Percentiles rank a stretch among this genome's conserved stretches.
Conservation (phyloP, 2,797 vertebrate species). For the Pangasius mekongensis region DNA sequence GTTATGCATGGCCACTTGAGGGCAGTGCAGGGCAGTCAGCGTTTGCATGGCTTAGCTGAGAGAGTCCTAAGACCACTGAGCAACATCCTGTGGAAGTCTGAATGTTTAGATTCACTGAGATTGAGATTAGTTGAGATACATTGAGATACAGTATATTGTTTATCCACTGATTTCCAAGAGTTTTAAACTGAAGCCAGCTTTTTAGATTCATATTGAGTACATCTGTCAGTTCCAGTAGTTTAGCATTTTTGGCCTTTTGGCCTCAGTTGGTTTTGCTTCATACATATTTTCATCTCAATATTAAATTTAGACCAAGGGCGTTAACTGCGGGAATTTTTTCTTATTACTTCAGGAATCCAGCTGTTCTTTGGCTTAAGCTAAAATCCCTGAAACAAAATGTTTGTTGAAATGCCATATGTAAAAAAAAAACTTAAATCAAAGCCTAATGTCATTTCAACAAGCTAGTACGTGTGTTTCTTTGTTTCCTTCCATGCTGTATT, state of each 20-base stretch:
- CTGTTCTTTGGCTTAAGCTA: constrained; percentile 11
- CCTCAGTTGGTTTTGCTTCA: background rate
- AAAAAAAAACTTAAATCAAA: background rate
- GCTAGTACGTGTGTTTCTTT: background rate
- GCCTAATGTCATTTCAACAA: constrained; percentile 8
- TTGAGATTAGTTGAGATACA: too few relatives aligned
- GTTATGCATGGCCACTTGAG: background rate
- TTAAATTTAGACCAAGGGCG: constrained; percentile 25
- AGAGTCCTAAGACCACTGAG: background rate
- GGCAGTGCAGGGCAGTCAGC: constrained; percentile 4
- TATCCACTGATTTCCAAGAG: background rate
- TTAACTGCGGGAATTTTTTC: constrained; percentile 19
- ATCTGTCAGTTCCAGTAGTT: background rate
- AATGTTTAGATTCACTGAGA: too few relatives aligned
- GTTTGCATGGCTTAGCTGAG: background rate
- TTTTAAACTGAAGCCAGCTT: background rate
- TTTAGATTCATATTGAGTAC: background rate
- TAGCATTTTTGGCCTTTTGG: background rate
- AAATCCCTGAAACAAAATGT: constrained; percentile 4
- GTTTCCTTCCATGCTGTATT: constrained; percentile 31
- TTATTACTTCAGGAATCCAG: constrained; percentile 3
- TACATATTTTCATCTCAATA: constrained; percentile 21
- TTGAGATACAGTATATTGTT: background rate
- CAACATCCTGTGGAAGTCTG: background rate
- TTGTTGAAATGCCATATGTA: constrained; percentile 18